A percentile compares a stretch with the other conserved stretches of the same genome.
Evolutionary conservation across 2,797 vertebrate genomes (phyloP).

Genomic region (Lacerta viridis): DNA sequence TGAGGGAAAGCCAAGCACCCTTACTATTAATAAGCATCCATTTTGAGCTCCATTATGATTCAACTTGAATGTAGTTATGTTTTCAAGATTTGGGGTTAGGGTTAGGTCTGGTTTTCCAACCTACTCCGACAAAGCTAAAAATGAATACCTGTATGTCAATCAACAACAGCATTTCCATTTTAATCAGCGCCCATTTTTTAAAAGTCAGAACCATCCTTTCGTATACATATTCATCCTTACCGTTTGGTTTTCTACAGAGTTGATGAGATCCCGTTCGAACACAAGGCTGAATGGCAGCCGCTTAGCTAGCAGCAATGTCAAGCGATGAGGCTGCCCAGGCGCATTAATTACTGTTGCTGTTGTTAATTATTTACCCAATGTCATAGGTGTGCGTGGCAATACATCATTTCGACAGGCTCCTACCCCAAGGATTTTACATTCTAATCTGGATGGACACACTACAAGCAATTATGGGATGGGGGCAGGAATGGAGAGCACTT

Average conservation of each 20-base stretch:
- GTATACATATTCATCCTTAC: not conserved
- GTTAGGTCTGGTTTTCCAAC: not conserved
- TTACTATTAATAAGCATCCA: not conserved
- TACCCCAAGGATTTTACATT: conserved; percentile 53
- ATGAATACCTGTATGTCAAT: not conserved
- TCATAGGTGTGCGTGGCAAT: conserved; percentile 56
- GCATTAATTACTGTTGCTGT: conserved; percentile 46
- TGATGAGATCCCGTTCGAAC: conserved; percentile 22
- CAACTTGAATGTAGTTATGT: not conserved
- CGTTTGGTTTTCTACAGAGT: conserved; percentile 23
- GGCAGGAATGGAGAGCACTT: conserved; percentile 19
- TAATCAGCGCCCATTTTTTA: not conserved
- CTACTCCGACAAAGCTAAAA: not conserved
- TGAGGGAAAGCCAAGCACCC: not conserved
- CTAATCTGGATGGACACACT: conserved; percentile 49
- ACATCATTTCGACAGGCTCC: conserved; percentile 62
- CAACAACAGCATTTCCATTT: not conserved
- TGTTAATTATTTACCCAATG: conserved; percentile 63
- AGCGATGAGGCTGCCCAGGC: conserved; percentile 19
- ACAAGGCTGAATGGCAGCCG: not conserved
- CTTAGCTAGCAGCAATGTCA: conserved; percentile 58
- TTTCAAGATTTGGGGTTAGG: not conserved
- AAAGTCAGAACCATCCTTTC: not conserved
- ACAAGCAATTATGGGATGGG: conserved; percentile 56
- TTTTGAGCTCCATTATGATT: not conserved